phyloP scores from a whole-genome alignment of 2,888 invertebrate species.

The Hirtodrosophila alboralis region DNA sequence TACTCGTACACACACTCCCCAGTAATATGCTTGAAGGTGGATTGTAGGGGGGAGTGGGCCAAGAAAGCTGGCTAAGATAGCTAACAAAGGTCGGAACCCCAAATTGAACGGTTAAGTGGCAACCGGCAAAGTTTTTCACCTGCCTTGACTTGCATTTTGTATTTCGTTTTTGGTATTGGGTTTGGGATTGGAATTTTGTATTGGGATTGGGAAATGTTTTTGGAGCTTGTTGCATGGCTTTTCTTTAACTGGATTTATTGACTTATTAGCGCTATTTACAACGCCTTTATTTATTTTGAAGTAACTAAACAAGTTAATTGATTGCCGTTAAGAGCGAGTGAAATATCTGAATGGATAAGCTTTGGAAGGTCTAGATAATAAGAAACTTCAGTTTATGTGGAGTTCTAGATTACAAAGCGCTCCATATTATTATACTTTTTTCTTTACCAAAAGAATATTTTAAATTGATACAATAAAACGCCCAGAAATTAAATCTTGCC shows the following conservation, averaged over 20 bases:
- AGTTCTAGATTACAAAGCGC: too few species aligned
- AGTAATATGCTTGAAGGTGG: too few species aligned
- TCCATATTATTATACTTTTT: too few species aligned
- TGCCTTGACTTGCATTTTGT: constrained; percentile 48
- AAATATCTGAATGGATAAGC: too few species aligned
- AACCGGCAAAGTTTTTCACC: constrained; percentile 57
- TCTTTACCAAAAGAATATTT: too few species aligned
- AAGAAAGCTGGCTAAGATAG: constrained; percentile 35
- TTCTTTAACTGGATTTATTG: constrained; percentile 63
- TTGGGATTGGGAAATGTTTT: constrained; percentile 15
- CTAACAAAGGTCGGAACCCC: constrained; percentile 50
- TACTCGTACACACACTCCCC: constrained; percentile 1
- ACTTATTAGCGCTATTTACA: constrained; percentile 50
- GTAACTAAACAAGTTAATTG: constrained; percentile 29
- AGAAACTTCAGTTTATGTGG: too few species aligned
- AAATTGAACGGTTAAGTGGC: constrained; percentile 71
- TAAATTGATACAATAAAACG: too few species aligned
- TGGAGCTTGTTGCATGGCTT: constrained; percentile 1
- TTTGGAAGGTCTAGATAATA: too few species aligned
- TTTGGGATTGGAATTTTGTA: too few species aligned
- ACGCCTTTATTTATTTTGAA: constrained; percentile 6
- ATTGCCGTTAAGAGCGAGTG: too few species aligned
- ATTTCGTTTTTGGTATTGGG: constrained; percentile 7
- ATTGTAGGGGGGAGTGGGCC: background rate
- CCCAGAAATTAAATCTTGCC: too few species aligned